Conservation (phyloP, 2,797 vertebrate genomes). For the Neomorphus geoffroyi region DNA sequence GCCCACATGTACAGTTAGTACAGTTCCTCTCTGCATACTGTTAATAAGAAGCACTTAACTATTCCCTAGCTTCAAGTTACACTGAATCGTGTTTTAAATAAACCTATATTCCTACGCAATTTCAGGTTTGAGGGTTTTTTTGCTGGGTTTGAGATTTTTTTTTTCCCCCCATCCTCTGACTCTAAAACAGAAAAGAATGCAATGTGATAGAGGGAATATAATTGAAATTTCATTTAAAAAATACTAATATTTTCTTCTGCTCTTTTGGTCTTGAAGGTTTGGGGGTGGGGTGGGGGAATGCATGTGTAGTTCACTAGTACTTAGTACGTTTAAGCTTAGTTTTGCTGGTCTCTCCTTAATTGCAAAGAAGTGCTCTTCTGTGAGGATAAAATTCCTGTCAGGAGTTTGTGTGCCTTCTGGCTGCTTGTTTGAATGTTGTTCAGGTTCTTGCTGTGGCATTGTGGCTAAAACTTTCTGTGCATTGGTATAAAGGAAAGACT, state of each 20-base stretch:
- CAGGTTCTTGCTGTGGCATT: background rate
- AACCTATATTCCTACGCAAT: background rate
- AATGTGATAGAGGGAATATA: background rate
- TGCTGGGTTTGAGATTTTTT: background rate
- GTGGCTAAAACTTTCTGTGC: background rate
- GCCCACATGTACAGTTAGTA: conserved; percentile 43
- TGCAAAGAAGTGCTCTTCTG: background rate
- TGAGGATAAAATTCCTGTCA: background rate
- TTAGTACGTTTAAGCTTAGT: background rate
- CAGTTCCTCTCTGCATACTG: conserved; percentile 4
- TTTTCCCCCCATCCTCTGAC: background rate
- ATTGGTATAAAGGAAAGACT: background rate
- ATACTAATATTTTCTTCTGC: background rate
- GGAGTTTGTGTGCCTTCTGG: background rate
- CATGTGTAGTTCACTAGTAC: background rate
- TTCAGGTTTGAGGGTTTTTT: background rate
- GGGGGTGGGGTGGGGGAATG: accelerated
- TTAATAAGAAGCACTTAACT: conserved; percentile 19
- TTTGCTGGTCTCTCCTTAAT: background rate
- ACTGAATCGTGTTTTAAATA: background rate
- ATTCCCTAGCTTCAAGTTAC: background rate
- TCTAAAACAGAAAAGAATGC: background rate
- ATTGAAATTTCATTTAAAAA: background rate
- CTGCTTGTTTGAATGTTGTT: background rate
- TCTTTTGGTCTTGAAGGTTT: background rate